Percentiles rank a stretch among this genome's conserved stretches.
These are phyloP conservation scores for Psilanteris sp. DNA, from an alignment of 1,140 invertebrate genomes.

Conservation along the genomic window DNA sequence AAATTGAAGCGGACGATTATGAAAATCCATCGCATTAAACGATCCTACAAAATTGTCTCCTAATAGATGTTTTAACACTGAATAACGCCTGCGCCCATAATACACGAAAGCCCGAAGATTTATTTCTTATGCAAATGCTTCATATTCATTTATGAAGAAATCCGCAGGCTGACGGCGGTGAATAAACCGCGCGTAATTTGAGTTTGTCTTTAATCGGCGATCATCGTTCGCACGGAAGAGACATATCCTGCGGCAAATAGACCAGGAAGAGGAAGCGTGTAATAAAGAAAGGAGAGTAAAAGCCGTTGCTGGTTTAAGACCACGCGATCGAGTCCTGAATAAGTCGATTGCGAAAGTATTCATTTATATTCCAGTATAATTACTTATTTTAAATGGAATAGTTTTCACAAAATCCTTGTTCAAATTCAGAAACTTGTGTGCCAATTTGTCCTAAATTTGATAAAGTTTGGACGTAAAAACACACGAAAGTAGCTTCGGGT, in stretches of 20 bases:
- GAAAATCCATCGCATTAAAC: constrained; percentile 34
- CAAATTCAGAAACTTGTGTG: background rate
- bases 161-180: constrained; percentile 31
- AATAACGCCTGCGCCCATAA: constrained; percentile 39
- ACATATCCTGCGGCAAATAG: constrained; percentile 52
- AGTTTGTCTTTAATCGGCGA: constrained; percentile 54
- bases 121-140: constrained; percentile 52
- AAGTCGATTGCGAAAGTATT: constrained; percentile 46
- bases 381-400: background rate
- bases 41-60: constrained; percentile 31
- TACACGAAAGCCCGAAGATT: constrained; percentile 30
- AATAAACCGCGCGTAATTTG: constrained; percentile 51
- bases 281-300: constrained; percentile 33
- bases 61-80: constrained; percentile 36
- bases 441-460: too few relatives aligned
- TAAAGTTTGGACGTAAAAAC: too few relatives aligned
- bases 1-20: too few relatives aligned
- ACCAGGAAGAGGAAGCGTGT: constrained; percentile 12
- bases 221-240: constrained; percentile 40
- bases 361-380: constrained; percentile 55
- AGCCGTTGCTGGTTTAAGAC: constrained; percentile 25
- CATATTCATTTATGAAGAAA: constrained; percentile 47
- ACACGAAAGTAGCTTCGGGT: too few relatives aligned
- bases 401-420: background rate
- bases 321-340: constrained; percentile 19